Conservation (phyloP, 2,797 vertebrate species). For the Enteromius paludinosus region DNA sequence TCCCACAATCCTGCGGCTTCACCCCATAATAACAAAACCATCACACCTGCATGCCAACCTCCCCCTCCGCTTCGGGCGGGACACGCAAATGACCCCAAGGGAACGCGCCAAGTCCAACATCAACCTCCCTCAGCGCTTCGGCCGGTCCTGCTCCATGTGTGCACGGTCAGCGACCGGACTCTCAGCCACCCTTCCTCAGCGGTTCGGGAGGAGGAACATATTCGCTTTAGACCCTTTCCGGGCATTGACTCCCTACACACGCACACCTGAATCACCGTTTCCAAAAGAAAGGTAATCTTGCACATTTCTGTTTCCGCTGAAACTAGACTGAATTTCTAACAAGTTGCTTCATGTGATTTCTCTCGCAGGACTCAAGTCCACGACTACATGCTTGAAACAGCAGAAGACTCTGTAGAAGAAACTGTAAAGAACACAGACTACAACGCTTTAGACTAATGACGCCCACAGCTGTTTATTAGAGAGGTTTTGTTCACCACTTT, state of each 20-base stretch:
- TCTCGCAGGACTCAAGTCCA: slow-evolving; percentile 65
- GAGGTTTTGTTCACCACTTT: slow-evolving; percentile 1
- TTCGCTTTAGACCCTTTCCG: slow-evolving; percentile 58
- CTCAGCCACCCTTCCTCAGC: slow-evolving; percentile 59
- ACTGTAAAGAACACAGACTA: slow-evolving; percentile 52
- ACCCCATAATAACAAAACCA: slow-evolving; percentile 61
- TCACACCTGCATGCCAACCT: slow-evolving; percentile 70
- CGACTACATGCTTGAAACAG: slow-evolving; percentile 59
- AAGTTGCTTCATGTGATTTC: slow-evolving; percentile 28
- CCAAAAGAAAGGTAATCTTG: slow-evolving; percentile 50
- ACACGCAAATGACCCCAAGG: not conserved
- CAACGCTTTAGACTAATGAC: slow-evolving; percentile 26
- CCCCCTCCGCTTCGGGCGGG: slow-evolving; percentile 77
- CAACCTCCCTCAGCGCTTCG: slow-evolving; percentile 80
- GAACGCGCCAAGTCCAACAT: slow-evolving; percentile 60
- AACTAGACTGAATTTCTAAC: not conserved
- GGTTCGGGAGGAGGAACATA: slow-evolving; percentile 62
- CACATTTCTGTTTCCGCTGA: no score
- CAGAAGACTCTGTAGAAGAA: slow-evolving; percentile 59
- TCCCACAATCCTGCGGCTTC: slow-evolving; percentile 69
- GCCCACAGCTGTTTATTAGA: not conserved
- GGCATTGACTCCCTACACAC: slow-evolving; percentile 47
- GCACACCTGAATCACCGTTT: slow-evolving; percentile 45
- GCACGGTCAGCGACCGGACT: not conserved
- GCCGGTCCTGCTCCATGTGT: slow-evolving; percentile 70